Conservation (phyloP, 2,113 vertebrate genomes). For the Epinephelus cyanopodus region DNA sequence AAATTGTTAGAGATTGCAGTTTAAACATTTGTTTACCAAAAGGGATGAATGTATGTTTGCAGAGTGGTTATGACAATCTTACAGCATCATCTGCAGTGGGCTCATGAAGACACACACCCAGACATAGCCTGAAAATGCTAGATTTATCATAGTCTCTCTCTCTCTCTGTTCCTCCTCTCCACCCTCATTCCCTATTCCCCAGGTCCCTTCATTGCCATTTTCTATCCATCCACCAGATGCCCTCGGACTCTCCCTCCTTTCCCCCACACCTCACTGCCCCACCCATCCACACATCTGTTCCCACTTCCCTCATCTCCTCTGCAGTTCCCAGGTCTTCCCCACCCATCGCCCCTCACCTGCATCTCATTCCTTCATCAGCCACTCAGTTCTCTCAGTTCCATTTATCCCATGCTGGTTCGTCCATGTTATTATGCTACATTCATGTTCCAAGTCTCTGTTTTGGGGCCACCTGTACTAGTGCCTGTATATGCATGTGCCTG, state of each 20-base stretch:
- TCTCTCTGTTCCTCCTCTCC: background rate
- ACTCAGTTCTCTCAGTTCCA: background rate
- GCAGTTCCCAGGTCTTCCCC: background rate
- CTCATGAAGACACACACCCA: background rate
- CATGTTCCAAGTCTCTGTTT: background rate
- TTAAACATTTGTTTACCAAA: background rate
- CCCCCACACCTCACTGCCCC: background rate
- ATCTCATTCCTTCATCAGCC: background rate
- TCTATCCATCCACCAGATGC: conserved; percentile 16
- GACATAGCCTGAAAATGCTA: background rate
- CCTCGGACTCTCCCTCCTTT: background rate
- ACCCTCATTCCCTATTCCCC: background rate
- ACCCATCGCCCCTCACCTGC: background rate
- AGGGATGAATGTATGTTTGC: background rate
- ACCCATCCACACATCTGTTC: conserved; percentile 10
- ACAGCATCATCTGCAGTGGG: background rate
- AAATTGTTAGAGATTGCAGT: background rate
- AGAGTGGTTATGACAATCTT: background rate
- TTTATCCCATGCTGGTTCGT: background rate
- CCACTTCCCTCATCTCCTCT: conserved; percentile 2
- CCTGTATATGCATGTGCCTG: background rate
- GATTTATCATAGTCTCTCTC: background rate
- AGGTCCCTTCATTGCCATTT: background rate
- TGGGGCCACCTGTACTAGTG: background rate
- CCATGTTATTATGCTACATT: background rate